Conservation (phyloP, 2,888 invertebrate genomes). For the Gymnosoma rotundatum region DNA sequence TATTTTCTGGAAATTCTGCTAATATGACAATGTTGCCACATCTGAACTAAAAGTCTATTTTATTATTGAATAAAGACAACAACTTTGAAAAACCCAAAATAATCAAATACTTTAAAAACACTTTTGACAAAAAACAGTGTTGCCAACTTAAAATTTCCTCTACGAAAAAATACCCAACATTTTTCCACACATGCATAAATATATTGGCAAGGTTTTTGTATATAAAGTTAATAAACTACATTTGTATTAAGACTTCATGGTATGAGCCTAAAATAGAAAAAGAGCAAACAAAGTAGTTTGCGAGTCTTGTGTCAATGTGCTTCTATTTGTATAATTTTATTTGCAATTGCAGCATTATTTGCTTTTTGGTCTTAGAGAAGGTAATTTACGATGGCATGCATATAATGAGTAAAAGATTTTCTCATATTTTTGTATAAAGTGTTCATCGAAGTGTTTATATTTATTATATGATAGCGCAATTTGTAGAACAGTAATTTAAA, state of each 20-base stretch:
- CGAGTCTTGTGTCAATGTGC: conserved; percentile 41
- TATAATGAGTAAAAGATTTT: conserved; percentile 48
- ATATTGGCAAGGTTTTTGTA: too few species aligned
- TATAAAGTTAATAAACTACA: too few species aligned
- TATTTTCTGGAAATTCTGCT: too few species aligned
- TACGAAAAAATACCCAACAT: too few species aligned
- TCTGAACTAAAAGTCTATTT: too few species aligned
- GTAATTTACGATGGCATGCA: conserved; percentile 58
- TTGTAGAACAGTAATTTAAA: conserved; percentile 3
- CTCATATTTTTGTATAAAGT: conserved; percentile 16
- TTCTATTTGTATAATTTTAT: conserved; percentile 47
- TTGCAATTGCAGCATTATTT: conserved; percentile 5
- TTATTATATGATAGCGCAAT: conserved; percentile 18
- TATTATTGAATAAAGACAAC: too few species aligned
- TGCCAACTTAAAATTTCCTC: too few species aligned
- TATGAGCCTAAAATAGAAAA: background rate
- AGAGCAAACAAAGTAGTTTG: background rate
- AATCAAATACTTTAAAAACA: too few species aligned
- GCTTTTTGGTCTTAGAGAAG: conserved; percentile 5
- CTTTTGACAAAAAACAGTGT: too few species aligned
- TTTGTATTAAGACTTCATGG: background rate
- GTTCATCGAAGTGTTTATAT: conserved; percentile 7
- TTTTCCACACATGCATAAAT: too few species aligned
- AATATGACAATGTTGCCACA: too few species aligned
- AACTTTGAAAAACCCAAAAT: too few species aligned